Base-by-base conservation (phyloP, 2,113 vertebrate species). In the Petromus typicus region DNA sequence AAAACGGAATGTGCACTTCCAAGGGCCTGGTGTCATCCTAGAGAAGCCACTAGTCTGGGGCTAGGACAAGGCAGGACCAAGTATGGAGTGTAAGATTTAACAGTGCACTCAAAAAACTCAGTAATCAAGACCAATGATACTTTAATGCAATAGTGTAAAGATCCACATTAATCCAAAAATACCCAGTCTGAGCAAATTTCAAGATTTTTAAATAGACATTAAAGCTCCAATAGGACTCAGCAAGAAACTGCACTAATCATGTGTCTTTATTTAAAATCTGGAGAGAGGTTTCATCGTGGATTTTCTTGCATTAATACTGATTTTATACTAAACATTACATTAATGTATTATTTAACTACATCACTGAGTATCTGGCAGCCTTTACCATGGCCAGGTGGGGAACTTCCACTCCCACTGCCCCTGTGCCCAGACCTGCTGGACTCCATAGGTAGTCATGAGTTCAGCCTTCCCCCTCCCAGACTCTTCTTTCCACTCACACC, bases 161-260 rank as follows among this genome's bases (percentile, higher is more conserved):
- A 5, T 79, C 13, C 40, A 84, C 67, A 93, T n/a, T 30, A 78
- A 80, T 59, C 3, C 22, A 22, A 54, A 48, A 17, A 56, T 34
- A 17, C n/a, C 25, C 25, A 51, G 7, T 32, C 45, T 61, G 11
- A 71, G 63, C 3, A 75, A 89, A 67, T 4, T 23, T 37, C 13
- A 30, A 57, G 61, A 57, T n/a, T 30, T 73, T 25, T 78, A 78
- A 40, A 51, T 25, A 86, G 51, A 51, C 3, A 25, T 5, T 4
- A 37, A 63, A 48, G 13, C 5, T 67, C 17, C n/a, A 7, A 3
- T 0, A 45, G 40, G n/a, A 3, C 3, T 64, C 16, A 0, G 5
- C 13, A 63, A 34, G 69, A 71, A 5, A 76, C 23, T 9, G 3
- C 13, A 27, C 32, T 25, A 27, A 88, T 23, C 20, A 22, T 40